Evolutionary conservation across 23 tunicate genomes (phyloP).

Genomic region (Aplidium turbinatum): DNA sequence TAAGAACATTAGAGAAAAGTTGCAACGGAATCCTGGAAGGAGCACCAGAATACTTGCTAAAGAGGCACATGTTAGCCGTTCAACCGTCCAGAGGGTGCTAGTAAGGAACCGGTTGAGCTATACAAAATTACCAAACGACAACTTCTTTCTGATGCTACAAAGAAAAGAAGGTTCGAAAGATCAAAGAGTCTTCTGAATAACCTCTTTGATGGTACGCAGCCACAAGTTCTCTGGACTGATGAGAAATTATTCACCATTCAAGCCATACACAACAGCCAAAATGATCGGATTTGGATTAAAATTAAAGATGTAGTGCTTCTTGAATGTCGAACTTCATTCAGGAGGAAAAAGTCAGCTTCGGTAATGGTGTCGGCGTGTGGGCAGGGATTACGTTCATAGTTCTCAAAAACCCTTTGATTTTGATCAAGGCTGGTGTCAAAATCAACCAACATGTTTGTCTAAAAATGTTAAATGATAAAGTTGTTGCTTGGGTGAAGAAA

Average conservation of each 20-base stretch:
- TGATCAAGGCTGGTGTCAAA: background rate
- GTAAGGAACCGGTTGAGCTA: no score
- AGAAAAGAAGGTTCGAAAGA: slow-evolving; percentile 11
- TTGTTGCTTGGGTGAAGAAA: slow-evolving; percentile 2
- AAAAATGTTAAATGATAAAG: background rate
- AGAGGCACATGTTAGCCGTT: no score
- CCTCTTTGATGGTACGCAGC: slow-evolving; percentile 4
- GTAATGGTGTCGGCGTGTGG: no score
- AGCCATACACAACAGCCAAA: background rate
- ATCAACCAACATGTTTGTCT: background rate
- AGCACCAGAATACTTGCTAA: no score
- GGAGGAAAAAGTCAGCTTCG: no score
- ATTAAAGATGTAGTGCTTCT: background rate
- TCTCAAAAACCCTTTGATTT: slow-evolving; percentile 1
- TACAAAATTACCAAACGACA: no score
- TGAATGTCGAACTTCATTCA: no score
- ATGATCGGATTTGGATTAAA: background rate
- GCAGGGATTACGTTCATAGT: background rate
- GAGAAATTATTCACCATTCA: slow-evolving; percentile 1
- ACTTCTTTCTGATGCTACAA: no score
- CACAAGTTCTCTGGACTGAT: slow-evolving; percentile 8
- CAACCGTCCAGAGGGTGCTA: no score
- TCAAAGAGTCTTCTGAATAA: background rate
- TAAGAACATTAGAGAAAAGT: no score
- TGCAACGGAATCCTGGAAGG: no score